Evolutionary conservation across 2,888 invertebrate genomes (phyloP).

Genomic region (Polydrusus tereticollis): DNA sequence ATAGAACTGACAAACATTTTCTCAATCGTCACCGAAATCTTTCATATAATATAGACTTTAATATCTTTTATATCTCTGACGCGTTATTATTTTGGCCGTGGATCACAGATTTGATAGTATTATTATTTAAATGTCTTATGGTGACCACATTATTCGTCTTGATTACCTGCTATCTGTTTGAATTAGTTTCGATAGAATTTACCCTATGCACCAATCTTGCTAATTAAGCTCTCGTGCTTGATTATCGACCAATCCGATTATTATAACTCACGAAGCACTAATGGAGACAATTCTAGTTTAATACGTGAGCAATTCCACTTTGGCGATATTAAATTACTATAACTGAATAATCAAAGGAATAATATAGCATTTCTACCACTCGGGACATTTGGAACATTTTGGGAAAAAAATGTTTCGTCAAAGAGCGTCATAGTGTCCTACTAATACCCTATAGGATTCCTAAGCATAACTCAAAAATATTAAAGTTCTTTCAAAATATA

Average conservation of each 20-base stretch:
- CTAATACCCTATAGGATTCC: no score
- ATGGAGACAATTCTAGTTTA: not conserved
- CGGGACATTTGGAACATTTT: not conserved
- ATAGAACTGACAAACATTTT: no score
- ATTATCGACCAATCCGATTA: slow-evolving; percentile 4
- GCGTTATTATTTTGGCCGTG: no score
- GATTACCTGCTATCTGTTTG: slow-evolving; percentile 4
- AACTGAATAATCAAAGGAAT: not conserved
- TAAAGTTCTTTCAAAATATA: no score
- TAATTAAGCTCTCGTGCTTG: slow-evolving; percentile 9
- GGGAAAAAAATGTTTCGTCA: no score
- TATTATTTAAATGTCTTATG: not conserved
- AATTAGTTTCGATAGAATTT: slow-evolving; percentile 25
- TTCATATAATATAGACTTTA: no score
- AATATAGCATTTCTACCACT: not conserved
- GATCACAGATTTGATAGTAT: no score
- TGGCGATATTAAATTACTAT: slow-evolving; percentile 3
- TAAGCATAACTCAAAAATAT: no score
- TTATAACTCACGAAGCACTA: not conserved
- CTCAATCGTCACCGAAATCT: no score
- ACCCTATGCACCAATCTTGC: not conserved
- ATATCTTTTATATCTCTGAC: no score
- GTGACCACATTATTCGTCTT: not conserved
- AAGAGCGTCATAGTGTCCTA: no score
- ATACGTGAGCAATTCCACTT: slow-evolving; percentile 2